Conservation (phyloP, 2,888 invertebrate species). For the Galeopsomyia nigrocyanea region DNA sequence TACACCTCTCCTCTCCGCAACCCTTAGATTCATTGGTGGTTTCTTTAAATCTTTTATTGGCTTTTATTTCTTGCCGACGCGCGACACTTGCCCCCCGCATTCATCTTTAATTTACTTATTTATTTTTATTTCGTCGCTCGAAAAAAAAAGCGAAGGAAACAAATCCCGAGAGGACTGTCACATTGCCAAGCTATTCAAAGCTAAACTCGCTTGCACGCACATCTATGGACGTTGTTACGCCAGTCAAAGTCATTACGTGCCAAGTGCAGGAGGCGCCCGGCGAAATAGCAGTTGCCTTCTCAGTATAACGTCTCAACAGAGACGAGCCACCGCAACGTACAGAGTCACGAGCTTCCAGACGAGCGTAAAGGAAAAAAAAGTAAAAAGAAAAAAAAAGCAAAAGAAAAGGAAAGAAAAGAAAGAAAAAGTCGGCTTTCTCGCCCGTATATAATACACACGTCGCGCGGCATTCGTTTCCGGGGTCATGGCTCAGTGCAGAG, state of each 20-base stretch:
- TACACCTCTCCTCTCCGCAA: neutral
- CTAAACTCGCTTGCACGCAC: too few relatives aligned
- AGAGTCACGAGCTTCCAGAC: neutral
- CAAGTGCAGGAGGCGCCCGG: slow-evolving; percentile 10
- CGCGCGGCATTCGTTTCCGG: slow-evolving; percentile 62
- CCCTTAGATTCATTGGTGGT: slow-evolving; percentile 39
- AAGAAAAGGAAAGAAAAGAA: slow-evolving; percentile 41
- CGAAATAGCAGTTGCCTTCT: slow-evolving; percentile 39
- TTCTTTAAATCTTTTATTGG: slow-evolving; percentile 35
- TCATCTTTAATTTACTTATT: too few relatives aligned
- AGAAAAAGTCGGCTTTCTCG: slow-evolving; percentile 38
- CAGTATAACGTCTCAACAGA: slow-evolving; percentile 49
- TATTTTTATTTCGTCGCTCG: too few relatives aligned
- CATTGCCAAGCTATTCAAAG: too few relatives aligned
- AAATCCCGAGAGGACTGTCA: too few relatives aligned
- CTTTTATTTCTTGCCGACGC: slow-evolving; percentile 19
- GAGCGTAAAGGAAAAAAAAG: too few relatives aligned
- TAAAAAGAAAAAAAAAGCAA: slow-evolving; percentile 44
- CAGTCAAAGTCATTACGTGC: neutral
- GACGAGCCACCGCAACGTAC: slow-evolving; percentile 27
- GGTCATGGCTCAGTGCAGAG: slow-evolving; percentile 55
- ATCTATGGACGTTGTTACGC: too few relatives aligned
- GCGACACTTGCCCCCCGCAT: neutral
- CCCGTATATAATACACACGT: slow-evolving; percentile 37
- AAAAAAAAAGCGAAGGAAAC: too few relatives aligned